Base-by-base conservation (phyloP, 2,888 invertebrate genomes). In the Drosophila acutilabella region DNA sequence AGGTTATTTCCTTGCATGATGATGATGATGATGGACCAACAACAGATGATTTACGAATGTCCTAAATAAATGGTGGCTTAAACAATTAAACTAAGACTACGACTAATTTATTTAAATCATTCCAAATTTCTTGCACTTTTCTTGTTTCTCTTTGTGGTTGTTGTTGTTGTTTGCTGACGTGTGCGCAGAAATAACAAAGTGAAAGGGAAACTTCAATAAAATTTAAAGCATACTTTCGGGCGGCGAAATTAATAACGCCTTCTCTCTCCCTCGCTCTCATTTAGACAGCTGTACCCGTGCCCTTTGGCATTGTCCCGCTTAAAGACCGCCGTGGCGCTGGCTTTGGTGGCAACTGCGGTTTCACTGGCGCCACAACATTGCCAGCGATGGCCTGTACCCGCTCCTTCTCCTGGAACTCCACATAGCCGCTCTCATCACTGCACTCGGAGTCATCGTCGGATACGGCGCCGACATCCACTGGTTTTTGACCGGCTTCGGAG, bases 381-480 rank as follows among this genome's bases (percentile, higher is more conserved):
- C 50, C 61, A 41, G 47, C 58, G 30, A 53, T 68, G 5, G 71
- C 64, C 26, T 64, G 75, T 1, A 72, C 50, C 30, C 77, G 80
- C 56, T 81, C 84, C 64, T 81, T 87, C 65, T 95, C 95, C 72
- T 95, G 93, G 64, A 94, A 94, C 91, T 98, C 98, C 30, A 97
- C 97, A 92, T 97, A 98, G 4, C 98, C 98, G 62, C 97, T 97
- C 91, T 98, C 98, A 89, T 98, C 97, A 91, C 97, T 97, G 90
- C 96, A 96, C 72, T 96, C 97, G 88, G 97, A 97, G 88, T 95
- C 77, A 94, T 96, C 76, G 30, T 67, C 84, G 23, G 78, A 76
- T 11, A 76, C 41, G 33, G 18, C 59, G 20, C 47, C 48, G 0
- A 10, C 59, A 20, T 75, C 72, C 3, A 23, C 11, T 1, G 70